A percentile compares a stretch with the other conserved stretches of the same genome.
phyloP scores from a whole-genome alignment of 2,113 vertebrate genomes.

The Malurus cyaneus region DNA sequence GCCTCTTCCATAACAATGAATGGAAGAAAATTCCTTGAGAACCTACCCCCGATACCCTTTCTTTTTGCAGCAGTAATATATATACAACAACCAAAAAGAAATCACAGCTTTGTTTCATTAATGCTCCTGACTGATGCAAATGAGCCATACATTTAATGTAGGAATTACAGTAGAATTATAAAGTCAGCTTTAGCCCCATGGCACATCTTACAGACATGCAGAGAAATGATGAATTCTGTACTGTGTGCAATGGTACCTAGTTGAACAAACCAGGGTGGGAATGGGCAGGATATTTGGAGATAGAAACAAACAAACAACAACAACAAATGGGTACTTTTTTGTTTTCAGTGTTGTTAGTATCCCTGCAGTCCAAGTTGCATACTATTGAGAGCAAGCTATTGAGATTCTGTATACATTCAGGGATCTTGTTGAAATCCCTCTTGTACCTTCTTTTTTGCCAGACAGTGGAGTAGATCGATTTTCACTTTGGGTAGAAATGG shows the following conservation, averaged over 20 bases:
- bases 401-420: accelerated
- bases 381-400: neutral
- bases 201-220: neutral
- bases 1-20: neutral
- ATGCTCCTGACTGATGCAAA: neutral
- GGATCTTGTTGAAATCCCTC: neutral
- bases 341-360: neutral
- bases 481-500: neutral
- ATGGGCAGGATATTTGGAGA: neutral
- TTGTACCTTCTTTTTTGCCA: neutral
- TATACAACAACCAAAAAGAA: neutral
- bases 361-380: neutral
- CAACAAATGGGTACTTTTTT: accelerated
- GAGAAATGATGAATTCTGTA: neutral
- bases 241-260: accelerated
- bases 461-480: neutral
- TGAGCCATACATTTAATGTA: neutral
- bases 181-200: neutral
- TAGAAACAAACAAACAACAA: neutral
- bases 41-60: neutral
- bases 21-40: neutral
- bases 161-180: neutral
- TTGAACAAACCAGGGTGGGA: neutral
- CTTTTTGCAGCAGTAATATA: neutral
- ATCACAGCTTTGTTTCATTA: neutral